phyloP scores from a whole-genome alignment of 2,113 vertebrate genomes.

The Ellobius talpinus region DNA sequence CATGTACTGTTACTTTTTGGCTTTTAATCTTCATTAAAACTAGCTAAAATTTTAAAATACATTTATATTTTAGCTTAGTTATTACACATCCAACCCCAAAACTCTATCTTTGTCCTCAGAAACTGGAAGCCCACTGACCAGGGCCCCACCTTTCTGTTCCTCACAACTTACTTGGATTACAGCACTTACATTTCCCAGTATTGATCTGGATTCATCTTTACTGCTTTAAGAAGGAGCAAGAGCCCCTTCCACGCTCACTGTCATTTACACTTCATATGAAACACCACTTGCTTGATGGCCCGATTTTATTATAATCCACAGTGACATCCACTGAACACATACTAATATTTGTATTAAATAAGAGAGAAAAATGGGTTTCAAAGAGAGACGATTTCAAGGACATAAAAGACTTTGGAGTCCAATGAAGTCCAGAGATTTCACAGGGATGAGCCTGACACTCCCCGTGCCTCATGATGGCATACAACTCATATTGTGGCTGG shows the following conservation, averaged over 20 bases:
- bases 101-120: background rate
- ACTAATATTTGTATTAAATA: background rate
- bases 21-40: background rate
- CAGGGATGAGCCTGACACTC: background rate
- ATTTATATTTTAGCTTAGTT: background rate
- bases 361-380: background rate
- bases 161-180: background rate
- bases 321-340: background rate
- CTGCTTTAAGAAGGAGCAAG: background rate
- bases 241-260: background rate
- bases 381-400: background rate
- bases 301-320: background rate
- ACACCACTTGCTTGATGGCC: background rate
- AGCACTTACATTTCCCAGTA: accelerated
- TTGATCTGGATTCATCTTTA: background rate
- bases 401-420: background rate
- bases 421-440: background rate
- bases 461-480: accelerated
- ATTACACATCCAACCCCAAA: background rate
- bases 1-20: background rate
- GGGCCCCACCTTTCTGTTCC: accelerated
- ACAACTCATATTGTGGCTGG: background rate
- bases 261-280: background rate
- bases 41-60: background rate
- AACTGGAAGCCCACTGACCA: background rate